A percentile compares a stretch with the other conserved stretches of the same genome.
Conservation (phyloP, 2,888 invertebrate genomes). For the Polia nebulosa region DNA sequence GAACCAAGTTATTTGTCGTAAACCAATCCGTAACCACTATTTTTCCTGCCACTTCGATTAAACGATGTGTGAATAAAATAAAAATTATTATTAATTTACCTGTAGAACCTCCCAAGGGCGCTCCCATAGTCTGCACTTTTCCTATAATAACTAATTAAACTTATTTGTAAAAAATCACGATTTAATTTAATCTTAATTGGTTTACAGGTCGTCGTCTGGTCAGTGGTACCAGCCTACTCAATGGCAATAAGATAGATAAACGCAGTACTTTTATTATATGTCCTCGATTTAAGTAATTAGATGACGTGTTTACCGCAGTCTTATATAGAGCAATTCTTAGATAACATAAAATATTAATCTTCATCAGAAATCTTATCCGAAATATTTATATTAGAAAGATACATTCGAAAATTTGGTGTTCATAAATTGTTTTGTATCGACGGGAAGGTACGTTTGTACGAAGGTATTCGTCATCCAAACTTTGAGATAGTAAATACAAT, state of each 20-base stretch:
- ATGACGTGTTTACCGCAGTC: slow-evolving; percentile 30
- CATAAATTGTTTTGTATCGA: background rate
- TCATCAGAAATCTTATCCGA: slow-evolving; percentile 33
- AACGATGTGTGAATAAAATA: background rate
- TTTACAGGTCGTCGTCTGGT: background rate
- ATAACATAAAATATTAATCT: slow-evolving; percentile 33
- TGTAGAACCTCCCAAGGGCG: slow-evolving; percentile 20
- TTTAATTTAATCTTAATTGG: background rate
- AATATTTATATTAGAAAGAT: background rate
- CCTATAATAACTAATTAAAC: background rate
- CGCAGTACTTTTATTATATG: slow-evolving; percentile 22
- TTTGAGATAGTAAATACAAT: background rate
- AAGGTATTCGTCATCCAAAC: background rate
- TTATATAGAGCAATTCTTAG: slow-evolving; percentile 25
- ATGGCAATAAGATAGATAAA: slow-evolving; percentile 17
- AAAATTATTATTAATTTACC: slow-evolving; percentile 17
- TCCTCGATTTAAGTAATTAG: slow-evolving; percentile 18
- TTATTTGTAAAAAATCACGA: background rate
- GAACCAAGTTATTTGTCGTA: too few relatives aligned
- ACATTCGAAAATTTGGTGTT: background rate
- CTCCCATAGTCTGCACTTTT: slow-evolving; percentile 35
- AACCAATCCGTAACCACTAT: too few relatives aligned
- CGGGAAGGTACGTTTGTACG: too few relatives aligned
- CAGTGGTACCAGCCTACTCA: slow-evolving; percentile 9
- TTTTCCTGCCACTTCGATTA: too few relatives aligned